These are phyloP conservation scores for Brachyopa scutellaris DNA, from an alignment of 2,888 invertebrate species.

Conservation along the genomic window DNA sequence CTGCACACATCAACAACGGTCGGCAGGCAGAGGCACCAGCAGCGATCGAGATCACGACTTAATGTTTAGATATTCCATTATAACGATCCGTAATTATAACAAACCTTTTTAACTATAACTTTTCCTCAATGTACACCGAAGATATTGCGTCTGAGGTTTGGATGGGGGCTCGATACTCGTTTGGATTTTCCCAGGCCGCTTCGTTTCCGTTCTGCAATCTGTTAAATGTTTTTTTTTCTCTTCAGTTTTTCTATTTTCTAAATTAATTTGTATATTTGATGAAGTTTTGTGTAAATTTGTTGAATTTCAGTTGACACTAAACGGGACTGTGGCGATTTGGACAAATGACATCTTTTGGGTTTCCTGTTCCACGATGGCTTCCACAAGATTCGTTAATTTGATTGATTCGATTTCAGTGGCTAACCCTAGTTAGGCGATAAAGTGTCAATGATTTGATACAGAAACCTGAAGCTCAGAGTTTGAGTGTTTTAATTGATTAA, in stretches of 20 bases:
- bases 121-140: background rate
- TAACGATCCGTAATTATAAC: constrained; percentile 63
- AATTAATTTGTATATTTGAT: constrained; percentile 59
- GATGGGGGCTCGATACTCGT: background rate
- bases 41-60: constrained; percentile 66
- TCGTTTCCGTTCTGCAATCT: constrained; percentile 49
- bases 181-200: constrained; percentile 51
- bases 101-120: constrained; percentile 29
- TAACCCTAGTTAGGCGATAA: background rate
- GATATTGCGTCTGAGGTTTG: background rate
- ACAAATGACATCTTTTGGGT: background rate
- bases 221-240: constrained; percentile 7
- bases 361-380: background rate
- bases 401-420: too few species aligned
- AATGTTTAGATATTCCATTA: constrained; percentile 68
- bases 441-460: constrained; percentile 10
- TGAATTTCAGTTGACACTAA: constrained; percentile 38
- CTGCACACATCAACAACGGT: constrained; percentile 2
- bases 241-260: background rate
- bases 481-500: background rate
- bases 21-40: background rate
- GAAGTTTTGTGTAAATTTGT: constrained; percentile 46
- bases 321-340: background rate
- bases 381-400: background rate
- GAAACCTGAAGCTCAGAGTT: background rate